These are phyloP conservation scores for Lacerta agilis DNA, from an alignment of 2,797 vertebrate genomes.

Conservation along the genomic window DNA sequence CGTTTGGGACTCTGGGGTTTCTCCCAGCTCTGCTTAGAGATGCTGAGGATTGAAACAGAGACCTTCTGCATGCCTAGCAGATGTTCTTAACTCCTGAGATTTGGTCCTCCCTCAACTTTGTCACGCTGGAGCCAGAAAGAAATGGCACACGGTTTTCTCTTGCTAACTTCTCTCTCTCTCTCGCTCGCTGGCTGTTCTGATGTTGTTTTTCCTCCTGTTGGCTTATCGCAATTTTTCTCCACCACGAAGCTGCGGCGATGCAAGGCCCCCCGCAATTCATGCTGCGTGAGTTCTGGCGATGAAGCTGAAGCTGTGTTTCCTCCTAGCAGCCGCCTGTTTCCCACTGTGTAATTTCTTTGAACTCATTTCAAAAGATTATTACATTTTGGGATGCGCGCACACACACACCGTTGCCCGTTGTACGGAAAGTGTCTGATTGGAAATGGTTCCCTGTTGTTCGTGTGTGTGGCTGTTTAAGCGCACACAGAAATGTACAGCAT, in stretches of 20 bases:
- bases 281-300: background rate
- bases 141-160: background rate
- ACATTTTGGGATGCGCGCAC: background rate
- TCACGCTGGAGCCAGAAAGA: background rate
- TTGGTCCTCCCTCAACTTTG: background rate
- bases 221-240: background rate
- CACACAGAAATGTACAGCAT: too few relatives aligned
- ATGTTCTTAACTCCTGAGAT: accelerated
- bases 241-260: background rate
- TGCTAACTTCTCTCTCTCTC: too few relatives aligned
- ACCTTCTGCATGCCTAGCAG: background rate
- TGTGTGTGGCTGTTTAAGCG: too few relatives aligned
- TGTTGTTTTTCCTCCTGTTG: background rate
- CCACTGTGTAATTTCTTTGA: background rate
- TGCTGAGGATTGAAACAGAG: background rate
- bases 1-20: too few relatives aligned
- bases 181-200: background rate
- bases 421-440: background rate
- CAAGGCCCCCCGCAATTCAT: background rate
- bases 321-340: background rate
- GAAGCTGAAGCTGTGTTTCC: background rate
- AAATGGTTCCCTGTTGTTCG: too few relatives aligned
- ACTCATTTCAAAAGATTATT: background rate
- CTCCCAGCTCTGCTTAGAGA: background rate
- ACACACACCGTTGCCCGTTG: background rate